These are phyloP conservation scores for Sphinx pinastri DNA, from an alignment of 2,888 invertebrate species.

Conservation along the genomic window DNA sequence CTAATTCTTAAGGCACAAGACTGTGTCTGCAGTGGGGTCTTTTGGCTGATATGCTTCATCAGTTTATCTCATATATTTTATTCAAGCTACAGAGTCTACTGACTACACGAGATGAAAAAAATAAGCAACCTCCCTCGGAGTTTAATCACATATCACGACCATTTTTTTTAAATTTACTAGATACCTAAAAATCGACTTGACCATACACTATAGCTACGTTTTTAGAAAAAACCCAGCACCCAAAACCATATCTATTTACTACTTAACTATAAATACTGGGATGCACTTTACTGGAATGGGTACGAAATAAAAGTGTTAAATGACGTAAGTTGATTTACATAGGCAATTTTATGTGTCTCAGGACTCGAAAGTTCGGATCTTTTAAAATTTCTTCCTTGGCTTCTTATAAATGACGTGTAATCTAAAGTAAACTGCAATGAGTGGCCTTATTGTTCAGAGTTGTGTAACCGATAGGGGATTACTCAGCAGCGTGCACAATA, in stretches of 20 bases:
- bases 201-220: constrained; percentile 58
- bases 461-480: too few species aligned
- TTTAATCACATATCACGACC: constrained; percentile 49
- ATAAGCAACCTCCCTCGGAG: constrained; percentile 40
- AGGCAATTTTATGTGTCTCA: not conserved
- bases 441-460: too few species aligned
- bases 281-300: constrained; percentile 76
- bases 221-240: constrained; percentile 69
- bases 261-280: constrained; percentile 74
- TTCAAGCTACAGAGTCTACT: constrained; percentile 61
- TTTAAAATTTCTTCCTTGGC: not conserved
- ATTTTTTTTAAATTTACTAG: constrained; percentile 21
- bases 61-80: constrained; percentile 44
- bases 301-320: constrained; percentile 37
- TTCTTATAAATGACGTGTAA: too few species aligned
- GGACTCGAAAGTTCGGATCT: not conserved
- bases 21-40: constrained; percentile 69
- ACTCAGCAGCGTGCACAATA: too few species aligned
- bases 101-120: constrained; percentile 64
- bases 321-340: constrained; percentile 13
- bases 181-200: constrained; percentile 43
- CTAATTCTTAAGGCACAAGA: constrained; percentile 75
- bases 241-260: constrained; percentile 68
- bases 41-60: constrained; percentile 68
- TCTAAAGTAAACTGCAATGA: too few species aligned